Evolutionary conservation across 2,113 vertebrate genomes (phyloP).

Genomic region (Microcebus jonahi): DNA sequence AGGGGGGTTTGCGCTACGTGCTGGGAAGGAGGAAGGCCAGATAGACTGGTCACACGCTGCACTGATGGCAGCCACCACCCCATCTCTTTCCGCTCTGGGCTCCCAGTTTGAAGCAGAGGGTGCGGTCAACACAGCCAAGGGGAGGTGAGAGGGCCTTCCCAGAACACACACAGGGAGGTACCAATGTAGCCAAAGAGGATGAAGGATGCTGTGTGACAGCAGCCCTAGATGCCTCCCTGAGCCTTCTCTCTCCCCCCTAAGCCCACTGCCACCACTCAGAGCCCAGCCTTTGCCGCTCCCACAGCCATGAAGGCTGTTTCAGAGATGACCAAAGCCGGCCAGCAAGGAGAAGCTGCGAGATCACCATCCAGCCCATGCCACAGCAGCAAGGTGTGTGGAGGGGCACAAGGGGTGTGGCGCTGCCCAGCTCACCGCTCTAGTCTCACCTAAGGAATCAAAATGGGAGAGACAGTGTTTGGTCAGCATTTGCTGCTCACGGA

Average conservation of each 20-base stretch:
- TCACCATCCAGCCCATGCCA: not conserved
- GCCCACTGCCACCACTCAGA: not conserved
- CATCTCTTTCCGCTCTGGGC: not conserved
- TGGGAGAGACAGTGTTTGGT: not conserved
- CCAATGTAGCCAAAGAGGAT: not conserved
- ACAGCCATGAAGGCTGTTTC: not conserved
- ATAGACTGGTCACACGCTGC: not conserved
- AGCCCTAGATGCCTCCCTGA: not conserved
- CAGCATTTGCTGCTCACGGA: not conserved
- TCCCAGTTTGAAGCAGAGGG: not conserved
- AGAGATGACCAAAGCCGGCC: not conserved
- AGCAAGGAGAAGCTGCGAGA: not conserved
- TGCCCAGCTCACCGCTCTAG: not conserved
- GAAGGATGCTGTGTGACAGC: not conserved
- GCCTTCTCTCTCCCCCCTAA: not conserved
- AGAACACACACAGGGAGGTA: not conserved
- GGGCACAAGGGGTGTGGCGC: not conserved
- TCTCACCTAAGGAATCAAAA: not conserved
- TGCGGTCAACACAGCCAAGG: not conserved
- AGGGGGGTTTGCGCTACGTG: not conserved
- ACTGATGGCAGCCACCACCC: not conserved
- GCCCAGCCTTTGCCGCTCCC: not conserved
- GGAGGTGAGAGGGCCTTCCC: not conserved
- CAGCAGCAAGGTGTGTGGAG: not conserved
- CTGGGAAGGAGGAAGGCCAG: not conserved